phyloP scores from a whole-genome alignment of 2,113 vertebrate genomes.

The Peucedramus taeniatus region DNA sequence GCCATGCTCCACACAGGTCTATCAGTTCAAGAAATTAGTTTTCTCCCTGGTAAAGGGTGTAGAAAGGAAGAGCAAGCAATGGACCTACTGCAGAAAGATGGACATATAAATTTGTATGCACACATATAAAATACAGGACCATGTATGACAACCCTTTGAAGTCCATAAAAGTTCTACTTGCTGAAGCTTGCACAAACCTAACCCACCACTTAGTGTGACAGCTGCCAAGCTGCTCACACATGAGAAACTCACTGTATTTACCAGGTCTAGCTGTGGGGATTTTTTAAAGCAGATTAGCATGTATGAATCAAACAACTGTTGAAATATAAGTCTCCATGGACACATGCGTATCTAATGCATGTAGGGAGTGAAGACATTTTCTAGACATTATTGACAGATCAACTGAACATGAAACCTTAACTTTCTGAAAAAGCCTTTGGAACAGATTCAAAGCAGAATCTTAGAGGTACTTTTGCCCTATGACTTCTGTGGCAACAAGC shows the following conservation, averaged over 20 bases:
- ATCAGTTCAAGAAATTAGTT: background rate
- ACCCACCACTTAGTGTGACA: rapidly evolving
- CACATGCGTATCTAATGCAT: background rate
- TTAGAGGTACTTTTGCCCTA: background rate
- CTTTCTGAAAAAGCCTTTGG: background rate
- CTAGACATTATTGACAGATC: background rate
- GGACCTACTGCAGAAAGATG: background rate
- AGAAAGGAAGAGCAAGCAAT: background rate
- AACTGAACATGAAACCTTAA: background rate
- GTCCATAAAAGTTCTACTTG: background rate
- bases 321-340: background rate
- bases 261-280: background rate
- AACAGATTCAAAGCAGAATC: background rate
- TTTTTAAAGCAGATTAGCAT: background rate
- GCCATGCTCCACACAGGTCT: background rate
- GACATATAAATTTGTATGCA: background rate
- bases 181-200: background rate
- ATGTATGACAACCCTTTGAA: background rate
- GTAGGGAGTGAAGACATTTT: background rate
- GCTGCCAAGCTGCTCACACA: background rate
- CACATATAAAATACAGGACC: background rate
- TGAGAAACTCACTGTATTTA: background rate
- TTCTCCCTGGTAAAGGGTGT: background rate
- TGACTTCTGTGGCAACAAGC: background rate
- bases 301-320: background rate